These are phyloP conservation scores for Trachelus troglodyta DNA, from an alignment of 2,888 invertebrate genomes.

Conservation along the genomic window DNA sequence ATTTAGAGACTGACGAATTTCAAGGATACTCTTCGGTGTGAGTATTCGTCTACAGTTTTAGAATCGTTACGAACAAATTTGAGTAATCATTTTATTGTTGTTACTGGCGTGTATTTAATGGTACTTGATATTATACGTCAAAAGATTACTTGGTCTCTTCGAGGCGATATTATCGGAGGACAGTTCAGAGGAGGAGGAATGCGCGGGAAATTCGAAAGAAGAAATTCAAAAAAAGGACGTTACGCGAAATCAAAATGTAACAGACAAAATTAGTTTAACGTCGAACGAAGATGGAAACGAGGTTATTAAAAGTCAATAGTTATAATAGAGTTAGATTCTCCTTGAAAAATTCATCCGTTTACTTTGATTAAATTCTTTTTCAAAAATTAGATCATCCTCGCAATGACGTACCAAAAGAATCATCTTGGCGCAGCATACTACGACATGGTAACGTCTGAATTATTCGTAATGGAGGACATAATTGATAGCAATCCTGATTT, in stretches of 20 bases:
- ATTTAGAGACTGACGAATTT: background rate
- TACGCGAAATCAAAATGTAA: background rate
- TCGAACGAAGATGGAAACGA: background rate
- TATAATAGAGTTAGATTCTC: background rate
- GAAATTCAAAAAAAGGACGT: background rate
- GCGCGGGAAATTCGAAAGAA: background rate
- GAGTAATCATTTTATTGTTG: background rate
- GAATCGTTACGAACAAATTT: background rate
- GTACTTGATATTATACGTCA: background rate
- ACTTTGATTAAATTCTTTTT: background rate
- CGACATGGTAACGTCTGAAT: slow-evolving; percentile 74
- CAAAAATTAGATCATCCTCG: slow-evolving; percentile 70
- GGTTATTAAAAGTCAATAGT: background rate
- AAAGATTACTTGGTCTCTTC: slow-evolving; percentile 16
- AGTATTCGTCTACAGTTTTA: background rate
- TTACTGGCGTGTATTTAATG: background rate
- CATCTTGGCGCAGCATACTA: slow-evolving; percentile 82
- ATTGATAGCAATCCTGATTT: slow-evolving; percentile 75
- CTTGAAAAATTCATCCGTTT: background rate
- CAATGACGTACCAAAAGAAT: slow-evolving; percentile 74
- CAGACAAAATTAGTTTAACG: background rate
- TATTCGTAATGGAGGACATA: slow-evolving; percentile 77
- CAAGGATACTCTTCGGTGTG: background rate
- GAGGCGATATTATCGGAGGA: slow-evolving; percentile 40
- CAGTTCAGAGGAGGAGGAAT: slow-evolving; percentile 28